A percentile compares a stretch with the other conserved stretches of the same genome.
phyloP scores from a whole-genome alignment of 2,113 vertebrate species.

The Syngnathus typhle region DNA sequence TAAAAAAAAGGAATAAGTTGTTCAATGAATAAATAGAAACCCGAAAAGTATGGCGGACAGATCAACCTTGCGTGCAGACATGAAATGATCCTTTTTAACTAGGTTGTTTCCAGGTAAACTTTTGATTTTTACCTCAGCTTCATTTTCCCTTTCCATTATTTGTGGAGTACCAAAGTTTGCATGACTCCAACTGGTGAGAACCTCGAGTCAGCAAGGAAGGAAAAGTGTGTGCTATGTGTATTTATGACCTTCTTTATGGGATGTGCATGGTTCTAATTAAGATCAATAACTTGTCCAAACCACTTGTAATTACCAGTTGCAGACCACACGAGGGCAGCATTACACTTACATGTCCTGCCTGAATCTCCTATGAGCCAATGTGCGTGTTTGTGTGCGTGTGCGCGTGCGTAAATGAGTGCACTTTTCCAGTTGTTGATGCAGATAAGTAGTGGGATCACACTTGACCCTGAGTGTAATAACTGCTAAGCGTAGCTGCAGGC shows the following conservation, averaged over 20 bases:
- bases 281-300: not conserved
- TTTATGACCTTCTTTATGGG: slow-evolving; percentile 3
- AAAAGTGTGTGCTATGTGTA: not conserved
- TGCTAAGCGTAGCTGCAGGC: slow-evolving; percentile 59
- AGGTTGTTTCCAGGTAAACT: not conserved
- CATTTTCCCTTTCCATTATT: not conserved
- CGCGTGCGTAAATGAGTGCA: not conserved
- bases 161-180: not conserved
- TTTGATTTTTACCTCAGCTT: not conserved
- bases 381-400: slow-evolving; percentile 5
- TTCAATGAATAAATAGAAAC: no score
- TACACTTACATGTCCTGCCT: not conserved
- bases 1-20: no score
- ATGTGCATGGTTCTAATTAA: not conserved
- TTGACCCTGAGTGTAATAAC: slow-evolving; percentile 66
- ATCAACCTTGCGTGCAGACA: not conserved
- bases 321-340: not conserved
- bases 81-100: not conserved
- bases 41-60: no score
- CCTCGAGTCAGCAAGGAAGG: not conserved
- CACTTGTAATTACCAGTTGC: slow-evolving; percentile 3
- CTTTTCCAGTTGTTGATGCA: slow-evolving; percentile 50
- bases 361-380: slow-evolving; percentile 30
- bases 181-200: not conserved
- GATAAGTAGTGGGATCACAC: slow-evolving; percentile 61